Base-by-base conservation (phyloP, 2,888 invertebrate species). In the Prenolepis imparis region DNA sequence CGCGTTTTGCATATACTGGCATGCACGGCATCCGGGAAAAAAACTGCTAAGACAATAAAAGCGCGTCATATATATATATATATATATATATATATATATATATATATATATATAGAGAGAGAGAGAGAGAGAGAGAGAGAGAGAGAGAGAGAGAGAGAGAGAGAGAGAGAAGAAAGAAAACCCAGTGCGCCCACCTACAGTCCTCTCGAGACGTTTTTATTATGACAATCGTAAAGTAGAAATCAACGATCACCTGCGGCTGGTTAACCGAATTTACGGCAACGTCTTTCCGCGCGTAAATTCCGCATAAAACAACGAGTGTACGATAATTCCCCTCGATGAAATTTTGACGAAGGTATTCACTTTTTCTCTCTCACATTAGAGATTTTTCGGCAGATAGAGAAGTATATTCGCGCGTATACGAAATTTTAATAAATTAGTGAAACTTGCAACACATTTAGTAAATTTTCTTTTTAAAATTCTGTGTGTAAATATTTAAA, bases 181-280 rank as follows among this genome's bases (percentile, higher is more conserved):
- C 9, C 63, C 52, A 32, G 12, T 59, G 80, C 82, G 82, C 77
- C 78, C 73, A 81, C 77, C 57, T 48, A 77, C 68, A 72, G 72
- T 74, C 32, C 75, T 41, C 67, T 52, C 72, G 84, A 70, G 78
- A 90, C 85, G 64, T 85, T 89, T 89, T 90, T 89, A 87, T 88
- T 85, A 87, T 55, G 41, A 78, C 90, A 83, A 90, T 84, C 89
- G 88, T 90, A 89, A 89, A 90, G 68, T 80, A 84, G 70, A 78
- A 80, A 72, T 84, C 84, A 67, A 55, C 88, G 86, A 85, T 89
- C 90, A 88, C 82, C 90, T 81, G 82, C 82, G 83, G 75, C 66
- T 73, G 85, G 57, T 84, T 66, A 68, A 68, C 39, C 84, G 78
- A 90, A 89, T 90, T 86, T 89, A 90, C 57, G 48, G 61, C 85